Conservation (phyloP, 1,140 invertebrate genomes). For the Drosophila arawakana region DNA sequence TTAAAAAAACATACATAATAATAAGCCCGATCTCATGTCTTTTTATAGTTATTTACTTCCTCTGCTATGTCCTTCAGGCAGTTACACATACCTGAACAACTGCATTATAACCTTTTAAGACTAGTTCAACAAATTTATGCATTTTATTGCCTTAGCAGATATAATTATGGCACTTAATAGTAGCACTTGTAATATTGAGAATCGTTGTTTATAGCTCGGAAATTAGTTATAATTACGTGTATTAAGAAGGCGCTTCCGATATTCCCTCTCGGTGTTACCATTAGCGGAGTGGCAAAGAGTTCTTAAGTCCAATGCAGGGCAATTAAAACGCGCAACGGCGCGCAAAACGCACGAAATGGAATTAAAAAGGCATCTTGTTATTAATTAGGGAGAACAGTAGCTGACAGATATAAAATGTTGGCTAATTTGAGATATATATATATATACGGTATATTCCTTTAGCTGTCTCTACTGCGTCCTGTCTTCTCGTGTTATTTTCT, state of each 20-base stretch:
- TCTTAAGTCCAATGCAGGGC: conserved; percentile 35
- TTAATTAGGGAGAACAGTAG: conserved; percentile 84
- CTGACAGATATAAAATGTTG: conserved; percentile 84
- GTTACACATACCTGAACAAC: conserved; percentile 8
- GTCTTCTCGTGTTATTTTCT: conserved; percentile 23
- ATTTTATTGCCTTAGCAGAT: conserved; percentile 5
- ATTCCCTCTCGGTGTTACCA: not conserved
- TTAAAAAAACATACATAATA: not conserved
- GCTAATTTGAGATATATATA: conserved; percentile 81
- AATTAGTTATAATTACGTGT: conserved; percentile 72
- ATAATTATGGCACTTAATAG: conserved; percentile 14
- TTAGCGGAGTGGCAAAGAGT: conserved; percentile 5
- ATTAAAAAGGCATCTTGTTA: conserved; percentile 84
- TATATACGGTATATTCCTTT: conserved; percentile 20
- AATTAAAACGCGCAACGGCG: conserved; percentile 80
- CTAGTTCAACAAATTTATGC: conserved; percentile 7
- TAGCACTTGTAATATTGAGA: conserved; percentile 13
- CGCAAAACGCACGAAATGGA: conserved; percentile 81
- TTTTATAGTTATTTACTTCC: not conserved
- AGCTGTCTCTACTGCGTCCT: conserved; percentile 29
- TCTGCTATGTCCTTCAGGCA: not conserved
- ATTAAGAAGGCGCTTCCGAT: conserved; percentile 56
- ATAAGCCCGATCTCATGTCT: not conserved
- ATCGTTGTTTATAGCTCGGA: conserved; percentile 38
- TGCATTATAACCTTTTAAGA: conserved; percentile 12